These are phyloP conservation scores for Hypomecis atomaria DNA, from an alignment of 2,888 invertebrate species.

Conservation along the genomic window DNA sequence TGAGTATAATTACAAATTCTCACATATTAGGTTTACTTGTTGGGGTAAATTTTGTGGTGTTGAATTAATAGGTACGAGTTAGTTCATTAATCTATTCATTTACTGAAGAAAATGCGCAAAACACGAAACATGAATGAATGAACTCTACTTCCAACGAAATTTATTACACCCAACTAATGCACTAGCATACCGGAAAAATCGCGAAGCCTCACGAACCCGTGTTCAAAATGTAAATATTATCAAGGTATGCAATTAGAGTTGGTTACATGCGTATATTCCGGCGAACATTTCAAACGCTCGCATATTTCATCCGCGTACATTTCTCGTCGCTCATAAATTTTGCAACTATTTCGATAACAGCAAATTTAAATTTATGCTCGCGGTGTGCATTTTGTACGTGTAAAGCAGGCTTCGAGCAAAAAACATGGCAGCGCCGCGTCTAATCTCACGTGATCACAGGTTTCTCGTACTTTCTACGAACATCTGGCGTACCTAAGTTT, in stretches of 20 bases:
- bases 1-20: no score
- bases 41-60: no score
- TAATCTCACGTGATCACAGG: slow-evolving; percentile 78
- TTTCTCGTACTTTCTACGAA: slow-evolving; percentile 48
- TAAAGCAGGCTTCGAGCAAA: slow-evolving; percentile 69
- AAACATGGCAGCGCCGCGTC: slow-evolving; percentile 60
- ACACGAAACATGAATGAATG: slow-evolving; percentile 16
- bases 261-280: slow-evolving; percentile 57
- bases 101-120: not conserved
- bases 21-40: no score
- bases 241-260: slow-evolving; percentile 61
- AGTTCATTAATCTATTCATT: slow-evolving; percentile 1
- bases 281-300: slow-evolving; percentile 59
- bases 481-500: slow-evolving; percentile 50
- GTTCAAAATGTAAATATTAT: slow-evolving; percentile 48
- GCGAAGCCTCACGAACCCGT: slow-evolving; percentile 40
- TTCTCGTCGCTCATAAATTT: slow-evolving; percentile 72
- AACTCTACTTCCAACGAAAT: slow-evolving; percentile 31
- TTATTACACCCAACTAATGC: slow-evolving; percentile 30
- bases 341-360: slow-evolving; percentile 79
- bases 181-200: slow-evolving; percentile 44
- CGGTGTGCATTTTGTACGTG: slow-evolving; percentile 75
- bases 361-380: slow-evolving; percentile 80
- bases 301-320: slow-evolving; percentile 70
- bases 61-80: not conserved